Evolutionary conservation across 2,797 vertebrate genomes (phyloP).

Genomic region (Schizothorax lantsangensis): DNA sequence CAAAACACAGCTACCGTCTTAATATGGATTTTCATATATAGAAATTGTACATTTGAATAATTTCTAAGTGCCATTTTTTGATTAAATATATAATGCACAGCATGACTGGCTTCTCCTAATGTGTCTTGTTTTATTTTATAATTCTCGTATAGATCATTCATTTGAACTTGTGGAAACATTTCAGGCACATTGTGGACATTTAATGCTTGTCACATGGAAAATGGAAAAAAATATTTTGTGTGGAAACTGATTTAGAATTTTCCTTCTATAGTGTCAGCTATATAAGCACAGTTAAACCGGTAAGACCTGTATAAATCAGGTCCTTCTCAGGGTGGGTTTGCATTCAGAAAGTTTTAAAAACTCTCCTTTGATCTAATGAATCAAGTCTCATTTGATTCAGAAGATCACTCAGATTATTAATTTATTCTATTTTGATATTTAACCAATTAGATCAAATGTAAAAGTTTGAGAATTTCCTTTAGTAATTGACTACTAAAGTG

Average conservation of each 20-base stretch:
- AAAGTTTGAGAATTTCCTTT: not conserved
- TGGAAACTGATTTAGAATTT: constrained; percentile 53
- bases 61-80: not conserved
- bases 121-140: not conserved
- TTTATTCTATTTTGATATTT: not conserved
- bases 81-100: not conserved
- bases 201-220: not conserved
- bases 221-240: constrained; percentile 54
- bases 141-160: not conserved
- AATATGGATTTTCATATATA: not conserved
- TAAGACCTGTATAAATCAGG: constrained; percentile 73
- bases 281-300: constrained; percentile 74
- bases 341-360: constrained; percentile 7
- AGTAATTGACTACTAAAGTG: not conserved
- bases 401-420: not conserved
- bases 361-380: not conserved
- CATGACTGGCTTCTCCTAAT: not conserved
- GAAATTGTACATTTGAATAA: not conserved
- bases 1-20: not conserved
- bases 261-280: not conserved
- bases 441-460: not conserved
- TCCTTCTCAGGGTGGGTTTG: constrained; percentile 40
- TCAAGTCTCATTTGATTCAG: not conserved
- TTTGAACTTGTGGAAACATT: not conserved
- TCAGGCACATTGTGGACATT: not conserved